phyloP scores from a whole-genome alignment of 2,113 vertebrate genomes.

The Artemisiospiza belli region DNA sequence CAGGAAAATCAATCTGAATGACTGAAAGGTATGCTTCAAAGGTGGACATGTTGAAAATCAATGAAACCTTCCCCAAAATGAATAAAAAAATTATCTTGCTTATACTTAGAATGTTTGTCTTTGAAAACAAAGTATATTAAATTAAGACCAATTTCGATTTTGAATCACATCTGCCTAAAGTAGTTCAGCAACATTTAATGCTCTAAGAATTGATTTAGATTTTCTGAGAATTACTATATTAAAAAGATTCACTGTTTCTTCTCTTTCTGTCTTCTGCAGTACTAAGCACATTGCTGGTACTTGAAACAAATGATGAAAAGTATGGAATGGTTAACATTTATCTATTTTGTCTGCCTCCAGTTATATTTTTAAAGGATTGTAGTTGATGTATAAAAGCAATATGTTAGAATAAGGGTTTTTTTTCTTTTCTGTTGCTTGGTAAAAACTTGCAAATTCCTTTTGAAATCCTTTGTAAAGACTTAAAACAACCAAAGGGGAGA shows the following conservation, averaged over 20 bases:
- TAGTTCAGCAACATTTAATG: background rate
- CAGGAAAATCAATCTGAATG: constrained; percentile 52
- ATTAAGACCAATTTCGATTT: background rate
- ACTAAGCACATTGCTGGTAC: background rate
- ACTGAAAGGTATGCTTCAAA: constrained; percentile 60
- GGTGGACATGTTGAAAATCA: constrained; percentile 40
- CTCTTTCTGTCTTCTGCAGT: background rate
- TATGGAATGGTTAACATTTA: background rate
- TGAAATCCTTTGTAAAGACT: constrained; percentile 15
- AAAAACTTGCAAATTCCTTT: constrained; percentile 30
- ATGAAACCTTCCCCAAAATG: background rate
- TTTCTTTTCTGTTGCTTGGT: background rate
- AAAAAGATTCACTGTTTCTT: background rate
- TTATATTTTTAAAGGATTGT: constrained; percentile 12
- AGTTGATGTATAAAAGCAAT: background rate
- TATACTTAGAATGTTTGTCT: background rate
- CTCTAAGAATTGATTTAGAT: background rate
- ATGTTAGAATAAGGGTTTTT: background rate
- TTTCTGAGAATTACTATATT: background rate
- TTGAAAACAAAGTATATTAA: constrained; percentile 17
- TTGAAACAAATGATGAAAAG: constrained; percentile 16
- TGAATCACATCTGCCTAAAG: background rate
- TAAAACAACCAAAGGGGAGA: background rate
- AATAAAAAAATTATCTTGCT: constrained; percentile 31
- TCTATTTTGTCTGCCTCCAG: background rate